These are phyloP conservation scores for Pararge aegeria DNA, from an alignment of 1,140 invertebrate genomes.

Conservation along the genomic window DNA sequence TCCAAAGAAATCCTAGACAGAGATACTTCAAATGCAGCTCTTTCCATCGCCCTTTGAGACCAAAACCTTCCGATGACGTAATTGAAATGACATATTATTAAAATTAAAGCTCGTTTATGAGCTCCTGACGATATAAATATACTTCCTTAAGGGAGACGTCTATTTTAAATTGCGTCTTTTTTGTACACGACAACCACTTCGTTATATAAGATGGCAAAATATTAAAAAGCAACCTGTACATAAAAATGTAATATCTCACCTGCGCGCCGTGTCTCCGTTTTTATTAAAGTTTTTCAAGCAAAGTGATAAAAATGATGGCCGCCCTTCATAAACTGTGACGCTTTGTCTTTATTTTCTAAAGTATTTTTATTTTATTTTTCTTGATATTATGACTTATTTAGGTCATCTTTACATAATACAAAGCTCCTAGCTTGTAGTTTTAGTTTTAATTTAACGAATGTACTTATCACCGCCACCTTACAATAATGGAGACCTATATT, in stretches of 20 bases:
- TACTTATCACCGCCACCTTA: too few species aligned
- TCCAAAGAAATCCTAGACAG: too few species aligned
- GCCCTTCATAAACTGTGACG: constrained; percentile 44
- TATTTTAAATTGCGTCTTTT: constrained; percentile 3
- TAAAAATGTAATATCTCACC: constrained; percentile 67
- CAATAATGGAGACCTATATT: too few species aligned
- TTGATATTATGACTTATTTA: too few species aligned
- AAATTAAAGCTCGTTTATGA: not conserved
- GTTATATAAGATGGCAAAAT: constrained; percentile 37
- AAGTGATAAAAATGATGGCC: constrained; percentile 70
- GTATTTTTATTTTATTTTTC: constrained; percentile 22
- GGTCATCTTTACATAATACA: too few species aligned
- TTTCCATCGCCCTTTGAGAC: too few species aligned
- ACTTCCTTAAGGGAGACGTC: not conserved
- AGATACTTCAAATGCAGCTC: too few species aligned
- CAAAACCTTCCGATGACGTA: too few species aligned
- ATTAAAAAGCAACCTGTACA: constrained; percentile 50
- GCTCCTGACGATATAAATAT: not conserved
- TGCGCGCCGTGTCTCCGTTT: constrained; percentile 45
- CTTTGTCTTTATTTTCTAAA: constrained; percentile 55
- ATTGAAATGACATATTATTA: not conserved
- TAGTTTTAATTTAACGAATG: too few species aligned
- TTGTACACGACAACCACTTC: constrained; percentile 12
- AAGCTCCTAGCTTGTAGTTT: too few species aligned
- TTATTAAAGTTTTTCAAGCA: constrained; percentile 68